Conservation (phyloP, 2,888 invertebrate species). For the Acleris holmiana region DNA sequence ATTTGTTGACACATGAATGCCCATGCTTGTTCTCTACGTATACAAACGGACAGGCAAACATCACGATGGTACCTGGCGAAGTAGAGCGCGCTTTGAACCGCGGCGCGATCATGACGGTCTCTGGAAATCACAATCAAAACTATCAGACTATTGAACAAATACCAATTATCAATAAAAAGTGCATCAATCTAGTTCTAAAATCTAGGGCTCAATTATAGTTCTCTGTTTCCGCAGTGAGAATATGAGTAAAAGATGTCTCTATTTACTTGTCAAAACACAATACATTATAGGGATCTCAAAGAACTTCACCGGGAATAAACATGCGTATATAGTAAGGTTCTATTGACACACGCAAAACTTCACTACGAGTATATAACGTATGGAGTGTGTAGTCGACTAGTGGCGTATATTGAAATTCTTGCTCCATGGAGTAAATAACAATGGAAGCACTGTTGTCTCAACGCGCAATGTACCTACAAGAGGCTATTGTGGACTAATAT, state of each 20-base stretch:
- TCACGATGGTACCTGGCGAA: slow-evolving; percentile 85
- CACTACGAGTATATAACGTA: neutral
- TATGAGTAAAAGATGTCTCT: too few species aligned
- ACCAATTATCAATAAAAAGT: neutral
- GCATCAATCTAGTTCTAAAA: too few species aligned
- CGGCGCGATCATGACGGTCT: slow-evolving; percentile 89
- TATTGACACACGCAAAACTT: slow-evolving; percentile 18
- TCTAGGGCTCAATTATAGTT: too few species aligned
- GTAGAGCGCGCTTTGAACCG: slow-evolving; percentile 93
- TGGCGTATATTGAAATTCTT: slow-evolving; percentile 29
- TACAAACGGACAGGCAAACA: slow-evolving; percentile 37
- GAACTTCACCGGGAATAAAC: slow-evolving; percentile 14
- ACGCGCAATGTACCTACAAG: slow-evolving; percentile 12
- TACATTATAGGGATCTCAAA: slow-evolving; percentile 10
- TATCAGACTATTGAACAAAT: slow-evolving; percentile 42
- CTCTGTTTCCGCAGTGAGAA: too few species aligned
- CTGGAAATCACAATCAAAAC: slow-evolving; percentile 83
- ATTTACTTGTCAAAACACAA: neutral
- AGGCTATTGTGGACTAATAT: slow-evolving; percentile 14
- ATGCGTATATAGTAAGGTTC: slow-evolving; percentile 19
- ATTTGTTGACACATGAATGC: slow-evolving; percentile 19
- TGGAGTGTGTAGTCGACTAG: neutral
- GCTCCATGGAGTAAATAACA: slow-evolving; percentile 22
- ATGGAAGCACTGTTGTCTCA: slow-evolving; percentile 18
- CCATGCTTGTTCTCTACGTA: slow-evolving; percentile 7